Conservation (phyloP, 2,797 vertebrate species). For the Amphiprion clarkii region DNA sequence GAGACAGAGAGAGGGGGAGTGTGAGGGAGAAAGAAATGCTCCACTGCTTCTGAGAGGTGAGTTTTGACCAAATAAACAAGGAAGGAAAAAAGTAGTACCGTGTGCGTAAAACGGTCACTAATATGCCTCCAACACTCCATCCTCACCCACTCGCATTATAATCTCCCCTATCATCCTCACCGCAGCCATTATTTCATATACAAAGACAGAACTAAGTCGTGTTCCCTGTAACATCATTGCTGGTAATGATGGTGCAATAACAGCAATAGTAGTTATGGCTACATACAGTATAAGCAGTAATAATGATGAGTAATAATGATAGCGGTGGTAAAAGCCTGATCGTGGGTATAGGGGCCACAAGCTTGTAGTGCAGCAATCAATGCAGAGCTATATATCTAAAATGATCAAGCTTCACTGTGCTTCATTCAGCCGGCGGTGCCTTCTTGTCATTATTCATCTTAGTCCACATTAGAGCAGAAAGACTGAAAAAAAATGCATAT, state of each 20-base stretch:
- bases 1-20: neutral
- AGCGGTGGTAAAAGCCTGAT: slow-evolving; percentile 51
- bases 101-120: slow-evolving; percentile 50
- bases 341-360: slow-evolving; percentile 18
- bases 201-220: slow-evolving; percentile 50
- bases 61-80: slow-evolving; percentile 13
- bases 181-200: slow-evolving; percentile 50
- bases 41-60: slow-evolving; percentile 8
- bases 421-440: slow-evolving; percentile 19
- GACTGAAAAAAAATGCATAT: neutral
- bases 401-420: slow-evolving; percentile 38
- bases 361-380: slow-evolving; percentile 61
- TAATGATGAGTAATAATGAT: slow-evolving; percentile 64
- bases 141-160: slow-evolving; percentile 25
- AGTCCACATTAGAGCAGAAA: slow-evolving; percentile 19
- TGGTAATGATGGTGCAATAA: slow-evolving; percentile 63
- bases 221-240: slow-evolving; percentile 23
- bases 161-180: slow-evolving; percentile 28
- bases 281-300: slow-evolving; percentile 50
- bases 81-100: neutral
- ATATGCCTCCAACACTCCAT: slow-evolving; percentile 27
- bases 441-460: slow-evolving; percentile 32
- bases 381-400: slow-evolving; percentile 54
- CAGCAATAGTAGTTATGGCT: slow-evolving; percentile 43
- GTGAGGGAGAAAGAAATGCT: slow-evolving; percentile 6